phyloP scores from a whole-genome alignment of 2,113 vertebrate genomes.

The Syngnathus floridae region DNA sequence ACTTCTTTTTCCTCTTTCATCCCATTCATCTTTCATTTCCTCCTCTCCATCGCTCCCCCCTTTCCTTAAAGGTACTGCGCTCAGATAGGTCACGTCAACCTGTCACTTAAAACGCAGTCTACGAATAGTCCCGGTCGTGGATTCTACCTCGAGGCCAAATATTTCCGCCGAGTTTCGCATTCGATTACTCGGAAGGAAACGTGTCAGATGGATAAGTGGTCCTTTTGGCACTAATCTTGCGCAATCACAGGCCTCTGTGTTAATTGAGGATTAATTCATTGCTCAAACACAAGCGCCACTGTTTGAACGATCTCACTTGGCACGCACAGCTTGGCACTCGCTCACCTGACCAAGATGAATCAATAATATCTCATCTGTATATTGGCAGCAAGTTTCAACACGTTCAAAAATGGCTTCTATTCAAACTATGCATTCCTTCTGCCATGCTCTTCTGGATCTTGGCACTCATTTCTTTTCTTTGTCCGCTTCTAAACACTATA shows the following conservation, averaged over 20 bases:
- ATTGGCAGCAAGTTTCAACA: constrained; percentile 3
- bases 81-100: too few species aligned
- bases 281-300: constrained; percentile 33
- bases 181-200: constrained; percentile 18
- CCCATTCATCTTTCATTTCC: constrained; percentile 5
- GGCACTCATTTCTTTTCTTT: constrained; percentile 62
- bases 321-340: background rate
- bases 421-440: constrained; percentile 6
- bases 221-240: constrained; percentile 28
- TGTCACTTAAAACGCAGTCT: background rate
- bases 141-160: background rate
- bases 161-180: constrained; percentile 6
- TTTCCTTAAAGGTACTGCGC: background rate
- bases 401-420: constrained; percentile 8
- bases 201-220: constrained; percentile 23
- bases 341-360: background rate
- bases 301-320: constrained; percentile 7
- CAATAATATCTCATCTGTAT: background rate
- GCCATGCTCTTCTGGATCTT: constrained; percentile 39
- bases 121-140: background rate
- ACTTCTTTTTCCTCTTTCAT: background rate
- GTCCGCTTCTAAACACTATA: constrained; percentile 44
- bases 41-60: background rate
- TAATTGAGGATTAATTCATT: constrained; percentile 27
- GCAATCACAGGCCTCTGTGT: constrained; percentile 16